Evolutionary conservation across 2,888 invertebrate species (phyloP).

Genomic region (Argyra leucocephala): DNA sequence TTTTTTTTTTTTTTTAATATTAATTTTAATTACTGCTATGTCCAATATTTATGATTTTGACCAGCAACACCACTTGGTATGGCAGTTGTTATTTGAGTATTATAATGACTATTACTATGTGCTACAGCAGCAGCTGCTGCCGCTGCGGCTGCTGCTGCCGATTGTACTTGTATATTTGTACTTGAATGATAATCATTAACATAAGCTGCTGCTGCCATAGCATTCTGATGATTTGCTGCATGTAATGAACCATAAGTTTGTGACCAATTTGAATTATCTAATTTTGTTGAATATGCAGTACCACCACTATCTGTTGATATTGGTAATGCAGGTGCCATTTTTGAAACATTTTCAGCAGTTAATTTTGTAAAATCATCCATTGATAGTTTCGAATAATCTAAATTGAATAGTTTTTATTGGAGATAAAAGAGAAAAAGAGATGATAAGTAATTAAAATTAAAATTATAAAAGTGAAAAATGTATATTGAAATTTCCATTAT

Average conservation of each 20-base stretch:
- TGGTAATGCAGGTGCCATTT: conserved; percentile 41
- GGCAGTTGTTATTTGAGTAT: not conserved
- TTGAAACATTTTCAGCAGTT: conserved; percentile 40
- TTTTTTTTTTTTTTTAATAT: no score
- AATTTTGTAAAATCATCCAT: conserved; percentile 47
- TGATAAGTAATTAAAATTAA: no score
- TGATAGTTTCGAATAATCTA: conserved; percentile 49
- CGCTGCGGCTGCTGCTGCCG: not conserved
- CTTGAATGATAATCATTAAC: conserved; percentile 21
- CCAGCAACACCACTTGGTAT: not conserved
- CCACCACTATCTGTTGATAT: conserved; percentile 29
- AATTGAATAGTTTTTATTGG: conserved; percentile 8
- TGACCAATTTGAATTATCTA: conserved; percentile 40
- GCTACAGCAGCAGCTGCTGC: not conserved
- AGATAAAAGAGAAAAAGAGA: not conserved
- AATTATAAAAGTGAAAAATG: no score
- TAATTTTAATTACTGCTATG: conserved; percentile 4
- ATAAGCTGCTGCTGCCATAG: conserved; percentile 34
- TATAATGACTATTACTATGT: not conserved
- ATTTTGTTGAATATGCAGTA: conserved; percentile 30
- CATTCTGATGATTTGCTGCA: conserved; percentile 35
- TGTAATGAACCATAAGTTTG: conserved; percentile 38
- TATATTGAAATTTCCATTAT: no score
- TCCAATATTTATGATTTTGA: conserved; percentile 11
- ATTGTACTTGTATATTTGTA: not conserved